These are phyloP conservation scores for Enteromius fasciolatus DNA, from an alignment of 2,797 vertebrate genomes.

Conservation along the genomic window DNA sequence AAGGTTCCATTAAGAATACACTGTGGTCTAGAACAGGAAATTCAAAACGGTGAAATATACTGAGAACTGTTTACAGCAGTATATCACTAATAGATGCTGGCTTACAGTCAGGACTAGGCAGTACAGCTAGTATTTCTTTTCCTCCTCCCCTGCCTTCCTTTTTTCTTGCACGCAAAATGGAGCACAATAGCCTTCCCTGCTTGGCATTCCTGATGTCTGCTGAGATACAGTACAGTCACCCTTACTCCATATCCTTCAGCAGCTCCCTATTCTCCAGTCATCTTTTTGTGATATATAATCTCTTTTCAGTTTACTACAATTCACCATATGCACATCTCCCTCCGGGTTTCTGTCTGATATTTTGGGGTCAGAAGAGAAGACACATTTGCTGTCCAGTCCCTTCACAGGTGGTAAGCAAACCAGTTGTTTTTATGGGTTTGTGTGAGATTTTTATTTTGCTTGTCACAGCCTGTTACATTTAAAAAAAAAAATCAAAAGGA, in stretches of 20 bases:
- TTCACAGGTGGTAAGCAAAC: conserved; percentile 46
- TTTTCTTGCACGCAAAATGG: conserved; percentile 20
- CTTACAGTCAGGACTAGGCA: neutral
- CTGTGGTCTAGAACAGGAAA: conserved; percentile 1
- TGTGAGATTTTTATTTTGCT: neutral
- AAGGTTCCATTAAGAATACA: neutral
- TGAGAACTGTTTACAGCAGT: neutral
- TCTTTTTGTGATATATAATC: neutral
- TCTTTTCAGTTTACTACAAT: conserved; percentile 19
- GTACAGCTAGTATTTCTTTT: conserved; percentile 24
- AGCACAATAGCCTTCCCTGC: conserved; percentile 10
- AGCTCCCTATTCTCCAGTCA: conserved; percentile 12
- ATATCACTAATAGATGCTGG: conserved; percentile 11
- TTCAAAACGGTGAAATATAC: neutral
- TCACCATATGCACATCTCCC: conserved; percentile 21
- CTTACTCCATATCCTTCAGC: conserved; percentile 37
- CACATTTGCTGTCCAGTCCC: conserved; percentile 31
- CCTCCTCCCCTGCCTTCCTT: conserved; percentile 39
- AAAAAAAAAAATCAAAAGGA: neutral
- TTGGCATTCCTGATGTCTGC: conserved; percentile 42
- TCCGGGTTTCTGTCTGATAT: conserved; percentile 31
- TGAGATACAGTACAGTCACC: conserved; percentile 29
- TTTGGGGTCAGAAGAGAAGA: conserved; percentile 37
- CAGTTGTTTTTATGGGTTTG: conserved; percentile 4
- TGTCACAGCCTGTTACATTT: neutral